Evolutionary conservation across 2,113 vertebrate species (phyloP).

Genomic region (Pterophyllum scalare): DNA sequence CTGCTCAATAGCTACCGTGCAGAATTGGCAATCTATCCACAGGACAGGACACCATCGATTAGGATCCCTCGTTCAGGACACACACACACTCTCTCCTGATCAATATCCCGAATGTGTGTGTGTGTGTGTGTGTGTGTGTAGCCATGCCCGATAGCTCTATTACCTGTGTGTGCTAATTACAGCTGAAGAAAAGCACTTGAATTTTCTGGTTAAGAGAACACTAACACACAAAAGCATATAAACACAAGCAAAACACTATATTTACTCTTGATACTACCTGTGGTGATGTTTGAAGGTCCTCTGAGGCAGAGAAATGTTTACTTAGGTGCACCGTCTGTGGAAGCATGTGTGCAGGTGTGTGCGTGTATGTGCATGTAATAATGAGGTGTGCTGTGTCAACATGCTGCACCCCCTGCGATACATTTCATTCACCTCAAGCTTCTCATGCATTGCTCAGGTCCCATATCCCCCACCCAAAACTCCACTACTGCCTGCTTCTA

Average conservation of each 20-base stretch:
- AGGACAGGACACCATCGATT: conserved; percentile 76
- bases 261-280: conserved; percentile 20
- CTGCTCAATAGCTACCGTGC: conserved; percentile 65
- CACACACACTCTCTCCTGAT: conserved; percentile 46
- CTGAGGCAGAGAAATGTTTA: conserved; percentile 37
- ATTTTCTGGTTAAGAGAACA: conserved; percentile 44
- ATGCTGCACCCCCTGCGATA: conserved; percentile 52
- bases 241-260: background rate
- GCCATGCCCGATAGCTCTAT: conserved; percentile 52
- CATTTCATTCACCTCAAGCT: conserved; percentile 52
- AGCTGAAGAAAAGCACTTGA: conserved; percentile 29
- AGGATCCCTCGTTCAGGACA: conserved; percentile 60
- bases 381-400: conserved; percentile 61
- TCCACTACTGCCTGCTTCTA: background rate
- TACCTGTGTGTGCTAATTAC: conserved; percentile 62
- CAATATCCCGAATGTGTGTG: conserved; percentile 47
- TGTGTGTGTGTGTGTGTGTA: conserved; percentile 18
- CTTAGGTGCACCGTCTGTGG: conserved; percentile 40
- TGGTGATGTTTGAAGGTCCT: conserved; percentile 32
- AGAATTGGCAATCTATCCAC: conserved; percentile 76
- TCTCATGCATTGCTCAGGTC: conserved; percentile 19
- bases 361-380: conserved; percentile 42
- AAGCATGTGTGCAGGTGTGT: conserved; percentile 11
- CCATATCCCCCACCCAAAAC: background rate
- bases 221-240: background rate